Evolutionary conservation across 2,113 vertebrate genomes (phyloP).

Genomic region (Periophthalmodon schlosseri): DNA sequence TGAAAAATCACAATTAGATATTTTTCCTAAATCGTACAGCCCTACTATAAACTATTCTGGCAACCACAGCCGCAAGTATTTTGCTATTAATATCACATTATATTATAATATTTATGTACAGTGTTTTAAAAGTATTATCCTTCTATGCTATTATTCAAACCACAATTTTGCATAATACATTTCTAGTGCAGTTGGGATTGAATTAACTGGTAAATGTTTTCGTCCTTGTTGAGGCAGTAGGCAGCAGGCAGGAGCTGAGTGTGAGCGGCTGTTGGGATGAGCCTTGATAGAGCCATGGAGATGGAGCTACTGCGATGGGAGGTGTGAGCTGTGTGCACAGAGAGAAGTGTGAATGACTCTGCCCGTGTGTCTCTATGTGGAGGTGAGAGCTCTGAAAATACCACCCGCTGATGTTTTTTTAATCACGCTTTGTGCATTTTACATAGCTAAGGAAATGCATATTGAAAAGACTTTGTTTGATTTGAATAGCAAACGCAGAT

Average conservation of each 20-base stretch:
- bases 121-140: too few species aligned
- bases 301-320: constrained; percentile 38
- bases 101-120: too few species aligned
- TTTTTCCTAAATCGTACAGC: too few species aligned
- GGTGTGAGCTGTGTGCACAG: constrained; percentile 57
- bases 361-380: constrained; percentile 30
- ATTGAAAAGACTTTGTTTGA: neutral
- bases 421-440: constrained; percentile 7
- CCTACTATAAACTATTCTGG: too few species aligned
- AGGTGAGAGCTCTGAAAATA: constrained; percentile 39
- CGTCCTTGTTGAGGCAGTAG: constrained; percentile 27
- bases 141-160: neutral
- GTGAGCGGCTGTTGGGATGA: constrained; percentile 55
- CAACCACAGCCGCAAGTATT: too few species aligned
- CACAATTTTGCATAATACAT: neutral
- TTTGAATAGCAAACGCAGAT: neutral
- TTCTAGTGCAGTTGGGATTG: neutral
- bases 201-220: constrained; percentile 37
- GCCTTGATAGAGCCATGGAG: constrained; percentile 57
- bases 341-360: constrained; percentile 41
- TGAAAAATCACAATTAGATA: too few species aligned
- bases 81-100: too few species aligned
- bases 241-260: constrained; percentile 25
- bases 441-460: constrained; percentile 9
- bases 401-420: constrained; percentile 20